phyloP scores from a whole-genome alignment of 2,113 vertebrate species.

The Paradisaea rubra region DNA sequence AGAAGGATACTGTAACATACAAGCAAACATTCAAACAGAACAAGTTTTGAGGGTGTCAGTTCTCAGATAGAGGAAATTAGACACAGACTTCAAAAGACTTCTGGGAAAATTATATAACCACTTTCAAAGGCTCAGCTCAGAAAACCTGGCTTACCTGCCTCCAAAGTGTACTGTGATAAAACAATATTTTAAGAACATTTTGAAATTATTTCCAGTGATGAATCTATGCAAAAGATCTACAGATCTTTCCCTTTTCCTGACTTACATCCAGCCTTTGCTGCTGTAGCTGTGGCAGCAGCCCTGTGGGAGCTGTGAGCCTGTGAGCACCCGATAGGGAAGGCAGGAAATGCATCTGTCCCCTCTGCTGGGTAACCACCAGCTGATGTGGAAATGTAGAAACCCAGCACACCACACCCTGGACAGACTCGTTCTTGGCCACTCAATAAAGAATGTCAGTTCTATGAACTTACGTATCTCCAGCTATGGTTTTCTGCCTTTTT shows the following conservation, averaged over 20 bases:
- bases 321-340: background rate
- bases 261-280: background rate
- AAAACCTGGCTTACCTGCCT: background rate
- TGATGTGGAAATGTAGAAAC: background rate
- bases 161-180: background rate
- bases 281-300: background rate
- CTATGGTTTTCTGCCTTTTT: background rate
- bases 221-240: background rate
- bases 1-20: background rate
- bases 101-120: background rate
- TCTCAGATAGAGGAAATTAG: background rate
- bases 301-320: background rate
- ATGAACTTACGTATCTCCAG: background rate
- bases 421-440: background rate
- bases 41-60: background rate
- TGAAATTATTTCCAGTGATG: background rate
- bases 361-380: background rate
- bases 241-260: background rate
- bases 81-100: background rate
- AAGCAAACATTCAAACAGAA: background rate
- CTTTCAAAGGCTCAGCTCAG: background rate
- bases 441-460: background rate
- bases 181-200: background rate
- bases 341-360: background rate
- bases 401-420: background rate